Conservation (phyloP, 30 jellyfish, hydroid and myxozoan species). For the Rhopilema esculentum region DNA sequence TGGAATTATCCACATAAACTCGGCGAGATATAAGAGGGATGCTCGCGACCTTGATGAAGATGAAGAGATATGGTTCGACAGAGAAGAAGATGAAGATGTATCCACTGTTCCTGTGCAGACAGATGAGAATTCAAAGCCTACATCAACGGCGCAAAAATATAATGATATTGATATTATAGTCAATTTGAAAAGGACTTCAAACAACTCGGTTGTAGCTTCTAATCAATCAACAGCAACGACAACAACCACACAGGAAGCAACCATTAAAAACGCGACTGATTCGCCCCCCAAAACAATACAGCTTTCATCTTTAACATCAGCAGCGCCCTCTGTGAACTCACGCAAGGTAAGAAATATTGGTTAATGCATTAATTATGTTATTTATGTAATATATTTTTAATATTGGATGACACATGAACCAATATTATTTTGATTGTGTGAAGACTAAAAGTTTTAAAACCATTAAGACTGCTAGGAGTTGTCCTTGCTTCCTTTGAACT, state of each 20-base stretch:
- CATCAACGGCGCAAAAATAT: conserved; percentile 40
- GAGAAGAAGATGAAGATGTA: conserved; percentile 87
- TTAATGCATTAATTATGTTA: no score
- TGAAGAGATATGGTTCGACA: conserved; percentile 96
- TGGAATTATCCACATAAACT: conserved; percentile 79
- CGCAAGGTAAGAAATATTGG: conserved; percentile 59
- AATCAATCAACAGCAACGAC: conserved; percentile 13
- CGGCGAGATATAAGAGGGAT: conserved; percentile 84
- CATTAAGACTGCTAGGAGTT: no score
- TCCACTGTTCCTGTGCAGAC: conserved; percentile 36
- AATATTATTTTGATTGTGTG: no score
- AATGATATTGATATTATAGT: conserved; percentile 93
- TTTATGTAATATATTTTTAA: no score
- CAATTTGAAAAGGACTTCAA: conserved; percentile 61
- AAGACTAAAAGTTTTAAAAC: no score
- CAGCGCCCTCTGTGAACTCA: conserved; percentile 62
- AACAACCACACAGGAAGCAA: conserved; percentile 14
- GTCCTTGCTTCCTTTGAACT: no score
- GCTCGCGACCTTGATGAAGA: conserved; percentile 94
- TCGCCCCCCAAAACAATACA: conserved; percentile 52
- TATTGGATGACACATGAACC: no score
- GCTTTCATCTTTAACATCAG: conserved; percentile 51
- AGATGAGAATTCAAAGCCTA: conserved; percentile 66
- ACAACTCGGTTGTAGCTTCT: conserved; percentile 42
- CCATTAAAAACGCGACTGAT: conserved; percentile 38